These are phyloP conservation scores for Conomelus anceps DNA, from an alignment of 2,888 invertebrate species.

Conservation along the genomic window DNA sequence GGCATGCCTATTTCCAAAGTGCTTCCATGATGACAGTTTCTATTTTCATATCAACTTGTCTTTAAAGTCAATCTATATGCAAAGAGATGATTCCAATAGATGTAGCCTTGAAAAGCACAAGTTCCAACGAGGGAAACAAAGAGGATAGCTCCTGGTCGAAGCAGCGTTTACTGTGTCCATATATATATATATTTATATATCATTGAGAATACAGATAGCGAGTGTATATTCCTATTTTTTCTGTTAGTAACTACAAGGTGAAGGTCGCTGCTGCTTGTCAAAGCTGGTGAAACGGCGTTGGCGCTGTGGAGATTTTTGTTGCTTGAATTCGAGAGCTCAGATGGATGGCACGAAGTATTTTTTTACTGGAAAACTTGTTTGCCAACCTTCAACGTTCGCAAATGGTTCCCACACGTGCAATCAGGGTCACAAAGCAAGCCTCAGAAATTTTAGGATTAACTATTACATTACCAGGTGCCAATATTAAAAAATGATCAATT, in stretches of 20 bases:
- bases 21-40: not conserved
- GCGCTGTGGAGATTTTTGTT: not conserved
- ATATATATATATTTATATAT: not conserved
- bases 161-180: not conserved
- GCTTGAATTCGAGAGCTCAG: not conserved
- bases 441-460: not conserved
- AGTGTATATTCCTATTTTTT: no score
- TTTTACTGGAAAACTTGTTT: not conserved
- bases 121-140: no score
- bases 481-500: not conserved
- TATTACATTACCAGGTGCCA: not conserved
- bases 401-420: not conserved
- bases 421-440: not conserved
- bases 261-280: not conserved
- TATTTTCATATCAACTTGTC: not conserved
- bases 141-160: not conserved
- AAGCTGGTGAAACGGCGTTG: not conserved
- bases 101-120: not conserved
- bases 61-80: not conserved
- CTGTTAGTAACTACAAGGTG: not conserved
- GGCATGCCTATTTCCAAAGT: not conserved
- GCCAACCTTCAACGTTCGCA: not conserved
- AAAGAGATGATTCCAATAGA: not conserved
- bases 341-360: not conserved
- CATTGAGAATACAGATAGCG: no score